Conservation (phyloP, 2,113 vertebrate genomes). For the Herpailurus yagouaroundi region DNA sequence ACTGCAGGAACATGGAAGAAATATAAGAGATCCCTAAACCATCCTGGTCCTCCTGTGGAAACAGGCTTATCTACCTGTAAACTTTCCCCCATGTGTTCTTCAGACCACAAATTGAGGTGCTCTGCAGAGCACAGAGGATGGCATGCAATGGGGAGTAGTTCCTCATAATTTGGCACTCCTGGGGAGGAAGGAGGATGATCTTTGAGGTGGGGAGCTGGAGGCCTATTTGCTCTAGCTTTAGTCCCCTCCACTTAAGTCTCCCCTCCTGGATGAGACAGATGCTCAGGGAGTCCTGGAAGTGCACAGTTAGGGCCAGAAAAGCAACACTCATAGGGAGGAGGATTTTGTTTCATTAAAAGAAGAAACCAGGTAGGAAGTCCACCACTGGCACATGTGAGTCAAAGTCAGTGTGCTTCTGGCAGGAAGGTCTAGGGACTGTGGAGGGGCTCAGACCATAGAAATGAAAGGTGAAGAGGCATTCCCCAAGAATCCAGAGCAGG, state of each 20-base stretch:
- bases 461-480: background rate
- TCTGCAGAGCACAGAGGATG: slow-evolving; percentile 89
- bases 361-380: background rate
- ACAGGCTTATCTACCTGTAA: slow-evolving; percentile 83
- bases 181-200: background rate
- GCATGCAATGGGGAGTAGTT: slow-evolving; percentile 92
- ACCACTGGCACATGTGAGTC: background rate
- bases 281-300: background rate
- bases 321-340: background rate
- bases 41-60: background rate
- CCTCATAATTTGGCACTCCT: slow-evolving; percentile 94
- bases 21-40: background rate
- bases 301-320: background rate
- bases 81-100: slow-evolving; percentile 95
- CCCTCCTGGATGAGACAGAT: background rate
- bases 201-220: background rate
- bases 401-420: background rate
- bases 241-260: background rate
- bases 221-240: background rate
- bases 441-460: background rate
- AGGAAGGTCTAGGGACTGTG: background rate
- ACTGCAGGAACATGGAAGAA: background rate
- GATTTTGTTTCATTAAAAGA: background rate
- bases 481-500: accelerated
- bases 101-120: slow-evolving; percentile 90